These are phyloP conservation scores for Drosophila chauvacae DNA, from an alignment of 1,140 invertebrate genomes.

Conservation along the genomic window DNA sequence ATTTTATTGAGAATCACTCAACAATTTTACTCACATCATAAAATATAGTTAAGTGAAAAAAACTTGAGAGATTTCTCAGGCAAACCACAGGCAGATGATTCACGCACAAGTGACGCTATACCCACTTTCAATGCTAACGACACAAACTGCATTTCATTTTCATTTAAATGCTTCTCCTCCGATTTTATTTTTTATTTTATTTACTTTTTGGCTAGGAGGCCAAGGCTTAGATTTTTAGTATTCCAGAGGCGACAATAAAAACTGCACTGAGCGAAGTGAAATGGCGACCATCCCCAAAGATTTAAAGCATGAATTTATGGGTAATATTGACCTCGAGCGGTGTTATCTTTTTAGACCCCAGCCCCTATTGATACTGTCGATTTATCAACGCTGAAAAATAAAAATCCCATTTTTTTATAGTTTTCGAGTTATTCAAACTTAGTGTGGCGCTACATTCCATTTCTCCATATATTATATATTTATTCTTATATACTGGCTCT, in stretches of 20 bases:
- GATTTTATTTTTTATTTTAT: slow-evolving; percentile 18
- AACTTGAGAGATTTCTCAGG: slow-evolving; percentile 18
- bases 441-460: slow-evolving; percentile 4
- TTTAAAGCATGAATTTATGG: slow-evolving; percentile 16
- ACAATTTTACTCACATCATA: slow-evolving; percentile 15
- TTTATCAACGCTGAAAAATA: slow-evolving; percentile 24
- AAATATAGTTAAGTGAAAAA: slow-evolving; percentile 1
- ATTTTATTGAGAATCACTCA: slow-evolving; percentile 4
- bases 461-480: slow-evolving; percentile 2
- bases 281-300: background rate
- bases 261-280: slow-evolving; percentile 26
- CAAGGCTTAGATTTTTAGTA: slow-evolving; percentile 54
- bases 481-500: slow-evolving; percentile 23
- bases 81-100: slow-evolving; percentile 26
- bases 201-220: slow-evolving; percentile 37
- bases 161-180: slow-evolving; percentile 44
- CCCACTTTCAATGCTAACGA: slow-evolving; percentile 44
- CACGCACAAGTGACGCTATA: slow-evolving; percentile 17
- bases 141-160: slow-evolving; percentile 54
- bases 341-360: slow-evolving; percentile 10
- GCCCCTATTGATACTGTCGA: slow-evolving; percentile 1
- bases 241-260: slow-evolving; percentile 25
- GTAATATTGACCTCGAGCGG: background rate
- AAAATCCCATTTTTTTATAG: slow-evolving; percentile 28
- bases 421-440: slow-evolving; percentile 6